Evolutionary conservation across 1,140 invertebrate genomes (phyloP), one percentile per base, ranked within the genome.

Genomic region (Yoshiicerus persimilis): DNA sequence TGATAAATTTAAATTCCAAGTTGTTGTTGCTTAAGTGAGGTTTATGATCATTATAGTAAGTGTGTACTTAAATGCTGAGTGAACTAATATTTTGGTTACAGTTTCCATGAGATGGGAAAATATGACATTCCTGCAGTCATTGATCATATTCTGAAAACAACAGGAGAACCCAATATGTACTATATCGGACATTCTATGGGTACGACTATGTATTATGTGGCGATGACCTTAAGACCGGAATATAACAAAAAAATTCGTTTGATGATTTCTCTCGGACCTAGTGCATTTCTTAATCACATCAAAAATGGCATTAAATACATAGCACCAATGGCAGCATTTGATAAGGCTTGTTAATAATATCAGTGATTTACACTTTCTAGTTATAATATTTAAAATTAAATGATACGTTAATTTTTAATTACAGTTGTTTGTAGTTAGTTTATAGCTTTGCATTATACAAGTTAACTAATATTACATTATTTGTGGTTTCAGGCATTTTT

Each of bases 181-280:
- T 88, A 86, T 75, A 91, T 93, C 0, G 95, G 95, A 13, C 95
- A 96, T 91, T 95, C 95, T 0, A 95, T 96, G 92, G 96, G 96
- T 23, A 95, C 94, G 0, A 94, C 94, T 0, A 91, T 91, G 2
- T 94, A 95, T 88, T 95, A 94, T 91, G 95, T 95, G 0, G 92
- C 96, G 91, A 92, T 93, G 77, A 94, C 94, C 2, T 92, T 93
- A 34, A 92, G 93, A 39, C 95, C 95, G 0, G 93, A 95, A 64
- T 96, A 96, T 90, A 95, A 95, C 89, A 90, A 93, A 20, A 95
- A 95, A 92, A 94, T 96, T 87, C 93, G 92, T 30, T 93, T 94
- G 1, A 94, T 95, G 94, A 93, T 95, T 86, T 92, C 96, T 86
- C 95, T 94, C 1, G 95, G 94, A 2, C 96, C 96, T 23, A 94